phyloP scores from a whole-genome alignment of 2,797 vertebrate species.

The Acridotheres tristis region DNA sequence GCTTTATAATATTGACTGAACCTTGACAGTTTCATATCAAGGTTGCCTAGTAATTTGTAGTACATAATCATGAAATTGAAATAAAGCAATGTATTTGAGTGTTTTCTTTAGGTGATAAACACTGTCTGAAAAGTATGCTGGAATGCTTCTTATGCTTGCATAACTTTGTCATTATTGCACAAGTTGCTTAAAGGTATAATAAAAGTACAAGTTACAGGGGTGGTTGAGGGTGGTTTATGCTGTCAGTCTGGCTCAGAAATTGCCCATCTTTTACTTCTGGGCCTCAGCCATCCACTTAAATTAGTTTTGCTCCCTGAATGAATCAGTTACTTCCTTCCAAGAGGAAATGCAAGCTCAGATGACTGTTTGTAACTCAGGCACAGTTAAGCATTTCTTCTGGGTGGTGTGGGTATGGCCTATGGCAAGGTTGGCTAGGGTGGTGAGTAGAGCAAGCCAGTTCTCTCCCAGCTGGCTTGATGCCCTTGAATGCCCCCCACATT shows the following conservation, averaged over 20 bases:
- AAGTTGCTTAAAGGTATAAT: background rate
- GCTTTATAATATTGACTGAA: background rate
- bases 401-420: background rate
- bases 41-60: background rate
- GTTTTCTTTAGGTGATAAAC: background rate
- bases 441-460: background rate
- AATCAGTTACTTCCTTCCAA: background rate
- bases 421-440: background rate
- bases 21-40: background rate
- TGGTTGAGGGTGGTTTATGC: background rate
- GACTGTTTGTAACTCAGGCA: background rate
- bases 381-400: background rate
- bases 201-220: background rate
- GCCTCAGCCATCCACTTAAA: background rate
- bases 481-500: background rate
- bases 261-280: background rate
- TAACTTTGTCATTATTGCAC: background rate
- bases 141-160: background rate
- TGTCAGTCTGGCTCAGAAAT: background rate
- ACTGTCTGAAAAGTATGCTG: background rate
- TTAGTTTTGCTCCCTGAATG: background rate
- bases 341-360: background rate
- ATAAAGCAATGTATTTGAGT: background rate
- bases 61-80: background rate
- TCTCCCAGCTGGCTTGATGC: background rate